phyloP scores from a whole-genome alignment of 2,797 vertebrate genomes.

The Pipistrellus kuhlii region DNA sequence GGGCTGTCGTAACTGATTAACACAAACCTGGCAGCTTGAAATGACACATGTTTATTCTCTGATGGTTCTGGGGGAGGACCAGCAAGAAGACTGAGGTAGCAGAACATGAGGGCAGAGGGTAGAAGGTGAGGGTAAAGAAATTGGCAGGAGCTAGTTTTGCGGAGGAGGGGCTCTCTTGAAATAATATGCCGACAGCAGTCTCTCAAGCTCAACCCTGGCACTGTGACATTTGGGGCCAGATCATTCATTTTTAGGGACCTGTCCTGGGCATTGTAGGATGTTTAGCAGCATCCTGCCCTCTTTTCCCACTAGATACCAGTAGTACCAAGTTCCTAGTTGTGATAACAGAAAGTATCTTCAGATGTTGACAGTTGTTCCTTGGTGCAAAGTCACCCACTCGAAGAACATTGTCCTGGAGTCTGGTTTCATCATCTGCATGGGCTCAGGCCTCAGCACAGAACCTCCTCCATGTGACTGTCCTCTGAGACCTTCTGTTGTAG shows the following conservation, averaged over 20 bases:
- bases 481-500: neutral
- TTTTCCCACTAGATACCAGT: neutral
- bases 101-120: neutral
- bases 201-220: rapidly evolving
- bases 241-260: neutral
- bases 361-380: neutral
- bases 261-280: neutral
- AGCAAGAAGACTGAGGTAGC: neutral
- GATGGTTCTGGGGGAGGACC: neutral
- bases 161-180: neutral
- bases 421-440: neutral
- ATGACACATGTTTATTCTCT: neutral
- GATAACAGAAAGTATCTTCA: neutral
- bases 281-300: too few relatives aligned
- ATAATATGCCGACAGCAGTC: neutral
- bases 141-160: neutral
- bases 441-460: neutral
- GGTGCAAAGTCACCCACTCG: neutral
- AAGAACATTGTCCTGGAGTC: neutral
- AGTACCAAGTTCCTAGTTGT: neutral
- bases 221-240: neutral
- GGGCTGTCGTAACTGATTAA: neutral
- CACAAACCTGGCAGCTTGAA: neutral
- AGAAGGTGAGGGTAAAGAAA: neutral
- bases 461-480: neutral